A percentile compares a stretch with the other conserved stretches of the same genome.
These are phyloP conservation scores for Bradysia coprophila DNA, from an alignment of 1,140 invertebrate species.

Conservation along the genomic window DNA sequence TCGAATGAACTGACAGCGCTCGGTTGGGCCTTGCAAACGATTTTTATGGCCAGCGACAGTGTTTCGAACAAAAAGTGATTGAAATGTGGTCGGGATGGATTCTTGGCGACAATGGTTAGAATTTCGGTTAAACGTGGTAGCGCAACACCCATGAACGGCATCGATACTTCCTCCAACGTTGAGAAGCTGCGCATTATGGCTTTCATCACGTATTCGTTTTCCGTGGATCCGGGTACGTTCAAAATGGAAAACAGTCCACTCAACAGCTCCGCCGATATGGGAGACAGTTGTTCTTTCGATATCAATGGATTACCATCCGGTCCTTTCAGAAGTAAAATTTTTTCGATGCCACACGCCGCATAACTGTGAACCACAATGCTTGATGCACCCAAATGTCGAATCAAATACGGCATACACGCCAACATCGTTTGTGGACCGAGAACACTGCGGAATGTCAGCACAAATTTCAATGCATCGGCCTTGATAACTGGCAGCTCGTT, in stretches of 20 bases:
- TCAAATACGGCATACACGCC: slow-evolving; percentile 52
- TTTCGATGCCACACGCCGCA: slow-evolving; percentile 80
- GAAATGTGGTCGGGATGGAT: slow-evolving; percentile 91
- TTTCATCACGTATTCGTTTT: slow-evolving; percentile 97
- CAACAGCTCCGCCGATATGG: slow-evolving; percentile 45
- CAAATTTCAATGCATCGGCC: slow-evolving; percentile 88
- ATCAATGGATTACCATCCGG: slow-evolving; percentile 29
- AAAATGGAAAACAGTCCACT: slow-evolving; percentile 57
- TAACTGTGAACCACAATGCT: slow-evolving; percentile 86
- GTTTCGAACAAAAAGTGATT: slow-evolving; percentile 97
- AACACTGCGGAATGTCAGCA: slow-evolving; percentile 87
- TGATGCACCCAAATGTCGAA: slow-evolving; percentile 49
- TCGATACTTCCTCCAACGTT: slow-evolving; percentile 57
- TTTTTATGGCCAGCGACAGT: slow-evolving; percentile 68
- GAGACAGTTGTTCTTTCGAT: slow-evolving; percentile 32
- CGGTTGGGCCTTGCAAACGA: slow-evolving; percentile 67
- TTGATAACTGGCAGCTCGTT: slow-evolving; percentile 80
- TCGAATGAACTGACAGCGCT: slow-evolving; percentile 76
- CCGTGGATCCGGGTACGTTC: slow-evolving; percentile 49
- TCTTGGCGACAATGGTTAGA: slow-evolving; percentile 69
- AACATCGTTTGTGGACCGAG: slow-evolving; percentile 61
- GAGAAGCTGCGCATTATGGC: slow-evolving; percentile 81
- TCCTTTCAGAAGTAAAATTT: slow-evolving; percentile 56
- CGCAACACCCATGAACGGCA: slow-evolving; percentile 60
- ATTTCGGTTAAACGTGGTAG: slow-evolving; percentile 73